Base-by-base conservation (phyloP, 2,888 invertebrate genomes). In the Brenthis ino region DNA sequence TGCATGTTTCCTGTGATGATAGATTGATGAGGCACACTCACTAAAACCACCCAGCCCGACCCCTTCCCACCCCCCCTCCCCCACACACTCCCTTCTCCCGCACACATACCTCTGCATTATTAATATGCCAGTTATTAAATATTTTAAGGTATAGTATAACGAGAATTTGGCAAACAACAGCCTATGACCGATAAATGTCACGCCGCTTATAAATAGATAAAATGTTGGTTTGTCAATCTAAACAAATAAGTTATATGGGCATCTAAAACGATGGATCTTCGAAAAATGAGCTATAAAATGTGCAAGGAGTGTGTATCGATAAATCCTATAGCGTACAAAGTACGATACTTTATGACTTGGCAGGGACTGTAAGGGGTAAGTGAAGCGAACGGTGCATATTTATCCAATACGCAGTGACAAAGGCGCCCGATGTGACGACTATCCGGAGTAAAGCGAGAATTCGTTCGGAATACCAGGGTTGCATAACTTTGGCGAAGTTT, bases 1-100 rank as follows among this genome's bases (percentile, higher is more conserved):
- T 20, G 48, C 68, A 66, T 66, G 56, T 56, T 55, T 20, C 37
- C 55, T 48, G 16, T 53, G 69, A 72, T 72, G 69, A 69, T 64
- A 69, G 60, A 67, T 67, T 64, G 67, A 61, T 65, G 70, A 65
- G 47, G 48, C 57, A 37, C 24, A 28, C 33, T 54, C 16, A 33
- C 16, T n/a, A 1, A 24, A 66, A 14, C 43, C 43, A 8, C 54
- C 51, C 14, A 4, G 16, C 8, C 2, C 37, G 13, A 16, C 20
- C 1, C 20, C 20, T 1, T 1, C 20, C 20, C 16, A n/a, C 14
- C 37, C 66, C 20, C 48, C 11, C 28, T 12, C 20, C 37, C 48
- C 16, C 12, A n/a, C 1, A 6, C 54, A n/a, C 55, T 20, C 33
- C 1, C 33, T 48, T 48, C 50, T 12, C n/a, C 8, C 14, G 33